A percentile compares a stretch with the other conserved stretches of the same genome.
phyloP scores from a whole-genome alignment of 1,140 invertebrate genomes.

The Carcinoscorpius rotundicauda region DNA sequence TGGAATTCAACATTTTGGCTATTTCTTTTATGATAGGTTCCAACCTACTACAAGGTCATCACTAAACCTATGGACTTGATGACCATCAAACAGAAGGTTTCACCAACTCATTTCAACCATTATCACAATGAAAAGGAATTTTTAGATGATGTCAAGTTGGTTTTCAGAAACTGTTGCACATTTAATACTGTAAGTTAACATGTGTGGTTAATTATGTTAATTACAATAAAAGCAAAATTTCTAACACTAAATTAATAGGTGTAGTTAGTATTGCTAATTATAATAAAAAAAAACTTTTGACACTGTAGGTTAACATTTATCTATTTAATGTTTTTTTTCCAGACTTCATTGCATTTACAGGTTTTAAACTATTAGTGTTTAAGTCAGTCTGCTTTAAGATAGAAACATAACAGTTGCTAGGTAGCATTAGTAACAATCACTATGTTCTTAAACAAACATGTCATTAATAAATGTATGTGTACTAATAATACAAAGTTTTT shows the following conservation, averaged over 20 bases:
- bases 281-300: background rate
- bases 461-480: too few relatives aligned
- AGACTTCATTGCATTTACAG: background rate
- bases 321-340: background rate
- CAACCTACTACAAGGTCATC: slow-evolving; percentile 60
- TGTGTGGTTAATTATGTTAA: background rate
- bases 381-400: background rate
- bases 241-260: background rate
- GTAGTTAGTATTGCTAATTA: slow-evolving; percentile 4
- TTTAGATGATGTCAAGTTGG: slow-evolving; percentile 63
- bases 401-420: too few relatives aligned
- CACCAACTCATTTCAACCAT: slow-evolving; percentile 51
- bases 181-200: slow-evolving; percentile 61
- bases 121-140: slow-evolving; percentile 63
- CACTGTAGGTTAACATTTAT: too few relatives aligned
- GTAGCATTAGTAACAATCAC: too few relatives aligned
- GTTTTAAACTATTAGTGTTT: background rate
- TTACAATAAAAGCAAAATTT: slow-evolving; percentile 5
- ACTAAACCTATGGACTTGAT: slow-evolving; percentile 71
- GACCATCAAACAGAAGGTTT: slow-evolving; percentile 60
- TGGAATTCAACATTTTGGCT: too few relatives aligned
- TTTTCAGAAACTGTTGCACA: slow-evolving; percentile 74
- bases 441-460: too few relatives aligned
- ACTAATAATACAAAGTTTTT: too few relatives aligned
- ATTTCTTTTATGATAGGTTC: slow-evolving; percentile 41